Evolutionary conservation across 2,113 vertebrate species (phyloP).

Genomic region (Dunckerocampus dactyliophorus): DNA sequence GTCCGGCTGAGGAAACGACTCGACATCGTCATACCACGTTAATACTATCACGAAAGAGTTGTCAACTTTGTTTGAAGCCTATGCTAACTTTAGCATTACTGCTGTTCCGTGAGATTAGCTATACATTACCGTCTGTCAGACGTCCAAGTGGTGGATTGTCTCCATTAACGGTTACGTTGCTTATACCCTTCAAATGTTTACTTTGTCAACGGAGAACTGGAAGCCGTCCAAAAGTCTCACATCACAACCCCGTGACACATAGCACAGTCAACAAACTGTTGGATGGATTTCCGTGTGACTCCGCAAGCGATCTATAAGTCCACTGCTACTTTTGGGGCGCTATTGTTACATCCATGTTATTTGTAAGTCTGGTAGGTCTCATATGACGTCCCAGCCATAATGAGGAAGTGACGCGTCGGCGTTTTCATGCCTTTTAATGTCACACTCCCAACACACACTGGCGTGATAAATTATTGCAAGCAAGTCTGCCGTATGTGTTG

Average conservation of each 20-base stretch:
- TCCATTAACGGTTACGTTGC: conserved; percentile 22
- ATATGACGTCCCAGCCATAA: conserved; percentile 2
- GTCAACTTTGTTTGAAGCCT: neutral
- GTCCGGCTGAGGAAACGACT: neutral
- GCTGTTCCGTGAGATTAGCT: conserved; percentile 14
- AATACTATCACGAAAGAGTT: neutral
- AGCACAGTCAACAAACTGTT: conserved; percentile 24
- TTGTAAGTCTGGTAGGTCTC: conserved; percentile 1
- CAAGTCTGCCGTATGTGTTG: neutral
- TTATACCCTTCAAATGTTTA: conserved; percentile 1
- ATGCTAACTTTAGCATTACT: conserved; percentile 37
- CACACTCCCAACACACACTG: neutral
- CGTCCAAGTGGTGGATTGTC: conserved; percentile 6
- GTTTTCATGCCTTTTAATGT: neutral
- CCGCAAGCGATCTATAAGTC: conserved; percentile 29
- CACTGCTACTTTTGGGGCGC: neutral
- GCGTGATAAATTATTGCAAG: neutral
- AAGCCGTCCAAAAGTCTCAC: conserved; percentile 61
- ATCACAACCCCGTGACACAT: conserved; percentile 67
- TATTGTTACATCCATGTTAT: conserved; percentile 17
- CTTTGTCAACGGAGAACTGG: conserved; percentile 41
- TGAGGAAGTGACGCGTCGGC: conserved; percentile 28
- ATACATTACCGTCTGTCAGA: conserved; percentile 45
- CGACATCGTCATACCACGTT: neutral
- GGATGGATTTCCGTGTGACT: conserved; percentile 10